These are phyloP conservation scores for Craniophora ligustri DNA, from an alignment of 2,888 invertebrate genomes.

Conservation along the genomic window DNA sequence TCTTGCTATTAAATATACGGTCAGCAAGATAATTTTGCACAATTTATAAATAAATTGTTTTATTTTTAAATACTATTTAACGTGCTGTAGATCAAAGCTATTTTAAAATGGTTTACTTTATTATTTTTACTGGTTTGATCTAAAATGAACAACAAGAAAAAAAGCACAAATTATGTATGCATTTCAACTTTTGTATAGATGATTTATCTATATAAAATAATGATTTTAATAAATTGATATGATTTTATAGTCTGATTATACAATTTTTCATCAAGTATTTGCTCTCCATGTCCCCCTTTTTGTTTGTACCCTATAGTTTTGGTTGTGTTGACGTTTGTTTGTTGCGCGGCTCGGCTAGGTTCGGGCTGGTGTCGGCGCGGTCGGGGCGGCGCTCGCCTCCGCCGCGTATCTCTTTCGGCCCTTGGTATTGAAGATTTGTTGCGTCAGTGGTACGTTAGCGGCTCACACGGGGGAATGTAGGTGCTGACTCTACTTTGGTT, in stretches of 20 bases:
- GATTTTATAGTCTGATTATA: too few relatives aligned
- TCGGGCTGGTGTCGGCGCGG: slow-evolving; percentile 79
- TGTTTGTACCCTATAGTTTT: slow-evolving; percentile 40
- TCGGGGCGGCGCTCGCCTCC: slow-evolving; percentile 78
- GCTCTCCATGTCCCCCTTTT: slow-evolving; percentile 9
- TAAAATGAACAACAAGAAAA: too few relatives aligned
- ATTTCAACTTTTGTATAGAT: too few relatives aligned
- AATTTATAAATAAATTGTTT: slow-evolving; percentile 18
- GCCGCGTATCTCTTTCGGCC: slow-evolving; percentile 87
- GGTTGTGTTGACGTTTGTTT: slow-evolving; percentile 53
- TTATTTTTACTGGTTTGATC: neutral
- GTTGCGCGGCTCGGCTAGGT: slow-evolving; percentile 68
- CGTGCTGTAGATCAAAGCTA: slow-evolving; percentile 46
- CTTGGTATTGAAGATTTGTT: slow-evolving; percentile 79
- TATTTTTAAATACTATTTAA: slow-evolving; percentile 10
- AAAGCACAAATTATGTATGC: too few relatives aligned
- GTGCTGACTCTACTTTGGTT: slow-evolving; percentile 24
- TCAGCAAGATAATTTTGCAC: slow-evolving; percentile 39
- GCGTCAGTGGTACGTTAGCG: slow-evolving; percentile 57
- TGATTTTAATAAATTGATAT: too few relatives aligned
- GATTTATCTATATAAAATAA: neutral
- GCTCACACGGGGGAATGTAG: slow-evolving; percentile 6
- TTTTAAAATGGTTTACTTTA: too few relatives aligned
- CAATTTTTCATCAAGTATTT: slow-evolving; percentile 16
- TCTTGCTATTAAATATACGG: slow-evolving; percentile 35